Evolutionary conservation across 1,140 invertebrate species (phyloP).

Genomic region (Hylaeus anthracinus): DNA sequence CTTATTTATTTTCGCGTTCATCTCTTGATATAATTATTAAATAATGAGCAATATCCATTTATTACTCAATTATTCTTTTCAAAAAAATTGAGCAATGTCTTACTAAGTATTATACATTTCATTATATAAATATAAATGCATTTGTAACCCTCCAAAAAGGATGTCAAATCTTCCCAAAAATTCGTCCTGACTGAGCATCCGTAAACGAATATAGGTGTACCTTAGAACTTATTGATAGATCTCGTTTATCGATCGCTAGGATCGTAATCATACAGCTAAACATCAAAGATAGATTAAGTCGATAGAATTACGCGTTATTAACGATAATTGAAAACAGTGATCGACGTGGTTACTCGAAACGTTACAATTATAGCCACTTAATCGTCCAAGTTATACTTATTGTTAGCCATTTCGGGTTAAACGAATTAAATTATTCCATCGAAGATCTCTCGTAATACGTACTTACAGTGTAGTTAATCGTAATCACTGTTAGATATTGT

Average conservation of each 20-base stretch:
- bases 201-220: neutral
- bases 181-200: neutral
- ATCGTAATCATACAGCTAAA: conserved; percentile 54
- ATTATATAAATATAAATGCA: too few relatives aligned
- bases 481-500: neutral
- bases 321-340: neutral
- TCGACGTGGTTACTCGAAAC: neutral
- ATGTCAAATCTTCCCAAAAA: too few relatives aligned
- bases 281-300: conserved; percentile 58
- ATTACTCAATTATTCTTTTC: too few relatives aligned
- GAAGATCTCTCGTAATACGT: too few relatives aligned
- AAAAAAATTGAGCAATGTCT: too few relatives aligned
- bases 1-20: too few relatives aligned
- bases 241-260: conserved; percentile 9
- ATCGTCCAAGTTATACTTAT: neutral
- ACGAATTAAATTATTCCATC: neutral
- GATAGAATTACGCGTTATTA: conserved; percentile 14
- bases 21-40: too few relatives aligned
- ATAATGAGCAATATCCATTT: too few relatives aligned
- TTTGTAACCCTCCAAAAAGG: too few relatives aligned
- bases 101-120: too few relatives aligned
- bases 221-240: neutral
- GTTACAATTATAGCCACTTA: neutral
- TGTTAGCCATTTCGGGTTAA: neutral
- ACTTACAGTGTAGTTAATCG: neutral